Percentiles rank a stretch among this genome's conserved stretches.
Conservation (phyloP, 2,888 invertebrate genomes). For the Drosophila anomelani region DNA sequence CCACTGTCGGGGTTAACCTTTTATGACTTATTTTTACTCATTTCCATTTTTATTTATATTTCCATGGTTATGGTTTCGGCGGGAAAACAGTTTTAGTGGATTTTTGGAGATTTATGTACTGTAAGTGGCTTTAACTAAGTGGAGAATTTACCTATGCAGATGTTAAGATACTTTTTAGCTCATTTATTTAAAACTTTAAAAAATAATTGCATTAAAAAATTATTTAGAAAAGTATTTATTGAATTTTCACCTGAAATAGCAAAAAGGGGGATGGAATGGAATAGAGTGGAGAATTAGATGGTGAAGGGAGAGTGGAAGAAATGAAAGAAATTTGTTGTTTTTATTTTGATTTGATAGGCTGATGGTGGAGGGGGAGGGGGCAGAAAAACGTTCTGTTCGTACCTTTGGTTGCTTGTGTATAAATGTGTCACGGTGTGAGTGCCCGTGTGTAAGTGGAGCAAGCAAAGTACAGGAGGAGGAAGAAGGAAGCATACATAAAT, state of each 20-base stretch:
- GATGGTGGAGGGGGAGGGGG: background rate
- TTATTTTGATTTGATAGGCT: constrained; percentile 14
- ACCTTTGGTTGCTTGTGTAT: constrained; percentile 5
- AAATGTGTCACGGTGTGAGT: constrained; percentile 1
- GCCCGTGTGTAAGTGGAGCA: constrained; percentile 14
- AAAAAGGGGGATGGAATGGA: no score
- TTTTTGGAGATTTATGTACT: background rate
- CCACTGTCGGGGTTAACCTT: constrained; percentile 1
- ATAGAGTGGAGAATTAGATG: no score
- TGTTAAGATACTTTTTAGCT: background rate
- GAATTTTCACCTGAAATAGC: background rate
- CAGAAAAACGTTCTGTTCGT: background rate
- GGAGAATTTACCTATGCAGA: background rate
- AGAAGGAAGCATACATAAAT: constrained; percentile 26
- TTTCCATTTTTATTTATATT: constrained; percentile 15
- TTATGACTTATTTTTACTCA: constrained; percentile 19
- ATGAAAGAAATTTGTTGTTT: constrained; percentile 8
- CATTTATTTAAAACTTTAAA: background rate
- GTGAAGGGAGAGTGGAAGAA: background rate
- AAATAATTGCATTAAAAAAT: no score
- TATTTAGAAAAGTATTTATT: background rate
- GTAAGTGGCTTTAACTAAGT: background rate
- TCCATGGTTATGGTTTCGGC: constrained; percentile 9
- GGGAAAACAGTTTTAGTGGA: background rate
- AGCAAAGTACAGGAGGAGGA: constrained; percentile 3